Evolutionary conservation across 1,140 invertebrate species (phyloP).

Genomic region (Dendroctonus valens): DNA sequence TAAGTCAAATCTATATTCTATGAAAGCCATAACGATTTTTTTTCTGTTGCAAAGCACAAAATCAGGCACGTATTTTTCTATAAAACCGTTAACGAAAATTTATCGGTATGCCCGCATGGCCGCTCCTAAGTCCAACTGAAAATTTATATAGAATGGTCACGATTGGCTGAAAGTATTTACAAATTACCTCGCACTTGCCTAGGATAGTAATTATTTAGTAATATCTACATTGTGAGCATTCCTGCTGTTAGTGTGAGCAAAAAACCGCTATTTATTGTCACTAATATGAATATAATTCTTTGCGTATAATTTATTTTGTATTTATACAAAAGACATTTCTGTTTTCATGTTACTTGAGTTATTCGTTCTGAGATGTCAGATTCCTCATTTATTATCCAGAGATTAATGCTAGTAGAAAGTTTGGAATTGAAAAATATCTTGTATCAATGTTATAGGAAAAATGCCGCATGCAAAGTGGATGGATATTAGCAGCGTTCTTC

Average conservation of each 20-base stretch:
- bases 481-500: too few relatives aligned
- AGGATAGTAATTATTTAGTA: constrained; percentile 23
- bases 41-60: too few relatives aligned
- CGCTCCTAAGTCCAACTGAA: constrained; percentile 19
- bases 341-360: too few relatives aligned
- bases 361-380: too few relatives aligned
- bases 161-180: constrained; percentile 23
- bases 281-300: too few relatives aligned
- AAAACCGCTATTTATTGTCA: neutral
- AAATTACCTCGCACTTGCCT: constrained; percentile 22
- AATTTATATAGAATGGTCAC: constrained; percentile 22
- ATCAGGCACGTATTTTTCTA: neutral
- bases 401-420: too few relatives aligned
- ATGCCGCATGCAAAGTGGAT: too few relatives aligned
- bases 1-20: neutral
- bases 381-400: too few relatives aligned
- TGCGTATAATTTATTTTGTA: too few relatives aligned
- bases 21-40: neutral
- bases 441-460: too few relatives aligned
- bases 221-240: constrained; percentile 21
- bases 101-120: constrained; percentile 21
- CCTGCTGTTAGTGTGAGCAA: constrained; percentile 7
- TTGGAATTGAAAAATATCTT: too few relatives aligned
- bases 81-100: constrained; percentile 15
- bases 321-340: too few relatives aligned